Percentiles rank a stretch among this genome's conserved stretches.
Evolutionary conservation across 2,888 invertebrate genomes (phyloP).

Genomic region (Drosophila picticornis): DNA sequence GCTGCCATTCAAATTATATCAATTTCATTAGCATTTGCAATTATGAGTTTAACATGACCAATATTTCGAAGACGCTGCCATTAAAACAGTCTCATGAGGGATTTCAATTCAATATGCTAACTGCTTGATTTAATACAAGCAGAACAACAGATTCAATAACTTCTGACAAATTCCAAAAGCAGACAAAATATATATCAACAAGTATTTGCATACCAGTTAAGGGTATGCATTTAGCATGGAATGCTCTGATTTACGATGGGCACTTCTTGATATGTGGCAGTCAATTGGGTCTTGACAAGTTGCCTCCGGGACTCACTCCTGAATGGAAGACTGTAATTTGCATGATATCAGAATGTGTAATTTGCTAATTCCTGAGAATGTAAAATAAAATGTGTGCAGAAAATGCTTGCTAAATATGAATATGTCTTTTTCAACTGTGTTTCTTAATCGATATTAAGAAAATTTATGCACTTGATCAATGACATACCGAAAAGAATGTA

Average conservation of each 20-base stretch:
- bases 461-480: neutral
- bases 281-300: slow-evolving; percentile 21
- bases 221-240: neutral
- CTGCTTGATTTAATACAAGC: slow-evolving; percentile 63
- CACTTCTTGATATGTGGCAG: slow-evolving; percentile 4
- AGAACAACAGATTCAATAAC: slow-evolving; percentile 33
- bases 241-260: neutral
- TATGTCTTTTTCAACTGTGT: neutral
- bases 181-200: slow-evolving; percentile 7
- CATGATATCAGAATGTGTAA: neutral
- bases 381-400: neutral
- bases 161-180: slow-evolving; percentile 12
- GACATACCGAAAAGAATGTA: neutral
- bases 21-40: slow-evolving; percentile 37
- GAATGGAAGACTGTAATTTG: neutral
- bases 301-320: slow-evolving; percentile 3
- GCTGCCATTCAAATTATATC: slow-evolving; percentile 40
- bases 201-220: slow-evolving; percentile 21
- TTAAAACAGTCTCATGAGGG: slow-evolving; percentile 1
- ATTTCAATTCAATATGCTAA: slow-evolving; percentile 2
- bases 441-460: neutral
- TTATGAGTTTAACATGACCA: slow-evolving; percentile 28
- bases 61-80: slow-evolving; percentile 2
- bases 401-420: neutral
- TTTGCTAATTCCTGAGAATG: neutral